Conservation (phyloP, 2,888 invertebrate species). For the Orthonevra nobilis region DNA sequence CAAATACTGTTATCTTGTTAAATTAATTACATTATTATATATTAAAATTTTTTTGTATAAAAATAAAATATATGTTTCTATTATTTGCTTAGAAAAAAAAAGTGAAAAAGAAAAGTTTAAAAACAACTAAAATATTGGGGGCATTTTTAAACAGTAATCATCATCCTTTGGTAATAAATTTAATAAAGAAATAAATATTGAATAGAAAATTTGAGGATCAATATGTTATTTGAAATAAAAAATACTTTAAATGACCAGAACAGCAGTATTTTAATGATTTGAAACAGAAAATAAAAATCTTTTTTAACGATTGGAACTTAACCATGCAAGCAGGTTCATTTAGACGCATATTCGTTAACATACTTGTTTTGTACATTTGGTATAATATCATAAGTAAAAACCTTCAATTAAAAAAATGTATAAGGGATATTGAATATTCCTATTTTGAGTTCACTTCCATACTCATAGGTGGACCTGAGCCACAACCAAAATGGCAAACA, state of each 20-base stretch:
- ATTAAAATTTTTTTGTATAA: neutral
- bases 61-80: conserved; percentile 22
- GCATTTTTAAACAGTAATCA: conserved; percentile 62
- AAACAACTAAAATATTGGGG: conserved; percentile 60
- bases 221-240: conserved; percentile 19
- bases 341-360: too few species aligned
- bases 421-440: too few species aligned
- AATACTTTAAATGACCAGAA: conserved; percentile 24
- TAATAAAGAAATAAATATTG: conserved; percentile 3
- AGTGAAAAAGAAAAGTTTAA: conserved; percentile 47
- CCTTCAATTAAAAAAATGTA: too few species aligned
- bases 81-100: conserved; percentile 43
- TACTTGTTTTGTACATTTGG: too few species aligned
- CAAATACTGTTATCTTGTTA: conserved; percentile 56
- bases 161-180: conserved; percentile 66
- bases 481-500: too few species aligned
- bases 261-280: conserved; percentile 18
- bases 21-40: conserved; percentile 21
- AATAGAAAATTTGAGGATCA: conserved; percentile 55
- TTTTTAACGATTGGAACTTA: neutral
- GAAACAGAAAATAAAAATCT: conserved; percentile 2
- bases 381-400: too few species aligned
- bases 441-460: too few species aligned
- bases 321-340: too few species aligned
- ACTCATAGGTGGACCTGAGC: too few species aligned